Conservation (phyloP, 1,140 invertebrate species). For the Batillaria attramentaria region DNA sequence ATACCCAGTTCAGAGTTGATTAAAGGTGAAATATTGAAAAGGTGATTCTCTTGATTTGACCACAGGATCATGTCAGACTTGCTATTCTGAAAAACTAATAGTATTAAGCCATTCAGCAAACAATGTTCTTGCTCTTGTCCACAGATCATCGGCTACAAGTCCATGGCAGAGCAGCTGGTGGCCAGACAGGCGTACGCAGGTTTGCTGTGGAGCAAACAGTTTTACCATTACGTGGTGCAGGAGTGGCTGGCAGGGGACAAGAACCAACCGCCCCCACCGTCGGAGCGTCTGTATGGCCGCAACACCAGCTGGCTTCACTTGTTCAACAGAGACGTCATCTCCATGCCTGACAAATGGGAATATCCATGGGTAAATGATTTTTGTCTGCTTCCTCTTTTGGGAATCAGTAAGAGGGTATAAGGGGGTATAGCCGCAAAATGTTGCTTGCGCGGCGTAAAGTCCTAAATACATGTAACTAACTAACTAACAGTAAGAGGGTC, state of each 20-base stretch:
- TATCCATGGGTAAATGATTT: constrained; percentile 72
- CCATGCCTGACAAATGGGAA: constrained; percentile 74
- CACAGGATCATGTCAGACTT: background rate
- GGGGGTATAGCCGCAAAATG: too few relatives aligned
- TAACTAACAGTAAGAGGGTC: too few relatives aligned
- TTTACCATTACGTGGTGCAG: constrained; percentile 70
- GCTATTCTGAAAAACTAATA: background rate
- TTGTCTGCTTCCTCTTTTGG: too few relatives aligned
- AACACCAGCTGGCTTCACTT: constrained; percentile 71
- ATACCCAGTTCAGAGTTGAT: background rate
- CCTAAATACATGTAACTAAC: too few relatives aligned
- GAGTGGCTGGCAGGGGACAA: constrained; percentile 69
- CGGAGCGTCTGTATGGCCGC: constrained; percentile 45
- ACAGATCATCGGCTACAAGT: constrained; percentile 56
- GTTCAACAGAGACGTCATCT: constrained; percentile 71
- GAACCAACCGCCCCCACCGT: constrained; percentile 54
- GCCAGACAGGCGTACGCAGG: constrained; percentile 71
- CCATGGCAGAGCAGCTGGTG: constrained; percentile 54
- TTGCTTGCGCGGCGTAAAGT: too few relatives aligned
- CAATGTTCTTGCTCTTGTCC: constrained; percentile 8
- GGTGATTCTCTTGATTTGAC: background rate
- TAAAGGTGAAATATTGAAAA: background rate
- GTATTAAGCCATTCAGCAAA: background rate
- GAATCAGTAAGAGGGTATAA: too few relatives aligned
- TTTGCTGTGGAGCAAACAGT: constrained; percentile 73